Evolutionary conservation across 2,797 vertebrate genomes (phyloP).

Genomic region (Tragelaphus oryx): DNA sequence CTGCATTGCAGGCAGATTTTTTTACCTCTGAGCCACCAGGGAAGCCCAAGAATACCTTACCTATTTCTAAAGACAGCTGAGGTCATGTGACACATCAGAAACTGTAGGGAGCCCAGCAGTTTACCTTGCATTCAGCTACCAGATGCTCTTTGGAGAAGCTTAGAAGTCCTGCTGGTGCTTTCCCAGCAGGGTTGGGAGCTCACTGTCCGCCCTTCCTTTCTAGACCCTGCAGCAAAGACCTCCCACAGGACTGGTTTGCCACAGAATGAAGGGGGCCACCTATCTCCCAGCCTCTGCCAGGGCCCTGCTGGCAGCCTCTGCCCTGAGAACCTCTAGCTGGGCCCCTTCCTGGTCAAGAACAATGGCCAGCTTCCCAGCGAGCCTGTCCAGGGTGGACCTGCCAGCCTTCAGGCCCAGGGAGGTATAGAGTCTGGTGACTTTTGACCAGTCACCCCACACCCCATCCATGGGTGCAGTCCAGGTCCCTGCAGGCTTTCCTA

Average conservation of each 20-base stretch:
- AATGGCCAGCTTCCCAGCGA: neutral
- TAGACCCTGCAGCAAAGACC: neutral
- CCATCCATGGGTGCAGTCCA: neutral
- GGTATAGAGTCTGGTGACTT: neutral
- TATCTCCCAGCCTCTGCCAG: neutral
- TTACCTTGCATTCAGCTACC: neutral
- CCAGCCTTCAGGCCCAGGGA: neutral
- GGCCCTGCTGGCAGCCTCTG: too few relatives aligned
- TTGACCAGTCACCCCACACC: too few relatives aligned
- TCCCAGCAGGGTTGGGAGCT: neutral
- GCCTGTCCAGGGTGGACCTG: neutral
- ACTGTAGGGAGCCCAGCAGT: accelerated
- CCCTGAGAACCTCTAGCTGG: neutral
- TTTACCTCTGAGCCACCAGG: neutral
- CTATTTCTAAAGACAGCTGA: neutral
- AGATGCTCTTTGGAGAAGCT: neutral
- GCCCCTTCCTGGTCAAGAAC: neutral
- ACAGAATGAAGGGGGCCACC: neutral
- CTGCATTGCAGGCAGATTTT: neutral
- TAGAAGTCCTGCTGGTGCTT: neutral
- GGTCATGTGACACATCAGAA: accelerated
- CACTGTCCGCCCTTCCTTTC: neutral
- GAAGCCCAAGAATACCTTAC: neutral
- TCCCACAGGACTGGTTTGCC: neutral
- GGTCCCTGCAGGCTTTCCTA: neutral